Base-by-base conservation (phyloP, 2,888 invertebrate species). In the Thymelicus lineola region DNA sequence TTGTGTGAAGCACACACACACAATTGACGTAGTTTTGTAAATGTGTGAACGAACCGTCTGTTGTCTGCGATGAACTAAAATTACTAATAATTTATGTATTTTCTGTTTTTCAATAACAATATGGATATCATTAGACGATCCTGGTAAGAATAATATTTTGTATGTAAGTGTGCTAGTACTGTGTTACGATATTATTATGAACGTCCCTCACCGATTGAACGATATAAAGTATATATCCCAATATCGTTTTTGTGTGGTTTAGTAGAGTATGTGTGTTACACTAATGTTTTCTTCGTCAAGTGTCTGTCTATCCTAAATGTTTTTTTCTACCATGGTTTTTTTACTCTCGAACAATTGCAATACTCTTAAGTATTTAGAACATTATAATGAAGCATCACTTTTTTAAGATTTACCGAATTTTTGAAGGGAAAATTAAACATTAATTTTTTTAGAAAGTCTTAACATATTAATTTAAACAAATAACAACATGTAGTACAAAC, bases 91-190 rank as follows among this genome's bases (percentile, higher is more conserved):
- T 87, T 81, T 87, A 78, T 87, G 82, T 88, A 82, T 90, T 91
- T 91, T 92, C 86, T 88, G 81, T 91, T 91, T 77, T 93, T 86
- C 91, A 91, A 88, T 88, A 86, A 89, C 91, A 83, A 88, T 86
- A 74, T 90, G 91, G 92, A 86, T 70, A 86, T 83, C 86, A 82
- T 84, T 91, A 93, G 93, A 93, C 80, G 92, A 92, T 84, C 87
- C 90, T 86, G 93, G 93, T 93, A 93, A 93, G 93, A 91, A 81
- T 74, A 73, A 73, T 60, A 65, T 73, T 74, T 72, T 73, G 71
- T 76, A 48, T 62, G 71, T 76, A 72, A 71, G 62, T 71, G 71
- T 74, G 67, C 53, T 71, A 72, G 71, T 72, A 73, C 63, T 73
- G 71, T 72, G 68, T 72, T 58, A 46, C 57, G 53, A 42, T 48